These are phyloP conservation scores for Cladopsammia gracilis DNA, from an alignment of 64 coral and sea anemone genomes.

Conservation along the genomic window DNA sequence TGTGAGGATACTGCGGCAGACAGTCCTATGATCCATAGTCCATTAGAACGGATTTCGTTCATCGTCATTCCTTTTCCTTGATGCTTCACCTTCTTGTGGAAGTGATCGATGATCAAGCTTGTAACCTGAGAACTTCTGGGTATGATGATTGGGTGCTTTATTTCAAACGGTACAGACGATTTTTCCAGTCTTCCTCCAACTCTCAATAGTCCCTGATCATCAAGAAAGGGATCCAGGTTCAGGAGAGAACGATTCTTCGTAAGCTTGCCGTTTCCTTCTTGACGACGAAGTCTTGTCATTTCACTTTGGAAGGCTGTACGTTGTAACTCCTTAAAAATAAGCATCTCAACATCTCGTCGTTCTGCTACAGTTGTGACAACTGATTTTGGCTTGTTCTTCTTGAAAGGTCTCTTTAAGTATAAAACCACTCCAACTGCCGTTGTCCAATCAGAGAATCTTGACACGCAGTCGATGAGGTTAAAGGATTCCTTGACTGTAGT, in stretches of 20 bases:
- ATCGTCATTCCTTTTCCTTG: constrained; percentile 25
- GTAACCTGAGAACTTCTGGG: constrained; percentile 37
- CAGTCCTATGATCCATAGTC: too few species aligned
- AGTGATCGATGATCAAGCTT: not conserved
- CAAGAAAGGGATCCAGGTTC: too few species aligned
- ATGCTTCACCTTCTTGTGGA: not conserved
- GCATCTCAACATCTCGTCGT: not conserved
- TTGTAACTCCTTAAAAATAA: not conserved
- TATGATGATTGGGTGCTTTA: constrained; percentile 39
- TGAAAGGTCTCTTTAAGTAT: not conserved
- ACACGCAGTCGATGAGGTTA: not conserved
- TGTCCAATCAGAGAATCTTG: not conserved
- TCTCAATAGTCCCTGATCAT: constrained; percentile 46
- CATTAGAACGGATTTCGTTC: too few species aligned
- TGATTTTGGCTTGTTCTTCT: not conserved
- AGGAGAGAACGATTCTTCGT: constrained; percentile 4
- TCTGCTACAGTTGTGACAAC: not conserved
- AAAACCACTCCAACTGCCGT: not conserved
- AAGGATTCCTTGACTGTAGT: not conserved
- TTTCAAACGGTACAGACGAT: not conserved
- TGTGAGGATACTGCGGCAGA: too few species aligned
- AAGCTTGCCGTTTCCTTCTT: not conserved
- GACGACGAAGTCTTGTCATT: constrained; percentile 33
- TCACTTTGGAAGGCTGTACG: constrained; percentile 25
- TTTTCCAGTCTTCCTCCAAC: constrained; percentile 53